Evolutionary conservation across 1,140 invertebrate genomes (phyloP), one percentile per base, ranked within the genome.

Genomic region (Drosophila erecta): DNA sequence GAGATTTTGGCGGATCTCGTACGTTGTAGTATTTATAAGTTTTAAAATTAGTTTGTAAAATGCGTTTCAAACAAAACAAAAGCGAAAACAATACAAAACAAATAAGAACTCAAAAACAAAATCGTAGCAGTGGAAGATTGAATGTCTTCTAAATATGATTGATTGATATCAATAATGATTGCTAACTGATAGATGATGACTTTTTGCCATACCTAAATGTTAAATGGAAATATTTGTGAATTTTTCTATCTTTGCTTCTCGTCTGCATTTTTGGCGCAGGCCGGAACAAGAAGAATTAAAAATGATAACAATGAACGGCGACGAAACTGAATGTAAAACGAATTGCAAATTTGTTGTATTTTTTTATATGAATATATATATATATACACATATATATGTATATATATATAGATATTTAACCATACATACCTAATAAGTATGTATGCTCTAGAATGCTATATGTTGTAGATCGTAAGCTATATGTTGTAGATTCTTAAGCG

Each of bases 11-110:
- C 62, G 84, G 84, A 89, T 89, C 84, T 89, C 84, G 72, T 89
- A 89, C 79, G 84, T 89, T 89, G 84, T 89, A 89, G 84, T 89
- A 89, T 89, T 89, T 89, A 80, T 89, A 89, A 89, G 84, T 89
- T 89, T 89, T 89, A 89, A 80, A 89, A 54, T 73, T 87, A 87
- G 72, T 70, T 47, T 87, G 65, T 87, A 86, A 76, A 65, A 60
- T 73, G 67, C 73, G 69, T 79, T 87, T 80, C 73, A 51, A 74
- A 81, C 80, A 67, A 65, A 72, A 59, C 44, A 56, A 53, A 60
- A 46, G 35, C 53, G 17, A 41, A 58, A 44, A 59, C 22, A 24
- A 58, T 49, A 56, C 37, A 47, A 58, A 47, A 57, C 50, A 75
- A 72, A 60, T 33, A 44, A 49, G 40, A 61, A 65, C 56, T 60